Conservation (phyloP, 2,888 invertebrate genomes). For the Ormyrus labotus region DNA sequence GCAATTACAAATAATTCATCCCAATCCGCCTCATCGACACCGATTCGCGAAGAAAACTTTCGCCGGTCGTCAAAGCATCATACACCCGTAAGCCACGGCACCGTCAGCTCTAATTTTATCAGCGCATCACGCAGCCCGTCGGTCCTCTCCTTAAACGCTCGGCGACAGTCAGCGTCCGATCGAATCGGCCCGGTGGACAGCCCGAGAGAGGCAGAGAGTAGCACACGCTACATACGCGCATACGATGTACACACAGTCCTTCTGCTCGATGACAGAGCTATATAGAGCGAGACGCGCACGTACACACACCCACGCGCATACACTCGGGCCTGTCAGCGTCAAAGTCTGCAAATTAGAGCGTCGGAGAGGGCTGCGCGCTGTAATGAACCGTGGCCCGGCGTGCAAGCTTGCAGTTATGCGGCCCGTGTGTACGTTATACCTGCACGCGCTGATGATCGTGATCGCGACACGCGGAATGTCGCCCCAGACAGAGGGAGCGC, state of each 20-base stretch:
- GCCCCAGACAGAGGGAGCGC: too few species aligned
- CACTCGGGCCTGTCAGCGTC: constrained; percentile 47
- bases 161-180: constrained; percentile 29
- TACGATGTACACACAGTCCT: background rate
- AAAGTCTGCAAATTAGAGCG: constrained; percentile 54
- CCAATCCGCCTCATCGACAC: too few species aligned
- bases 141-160: constrained; percentile 33
- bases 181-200: background rate
- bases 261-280: background rate
- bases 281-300: background rate
- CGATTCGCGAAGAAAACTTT: too few species aligned
- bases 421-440: background rate
- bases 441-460: background rate
- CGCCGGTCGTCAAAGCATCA: too few species aligned
- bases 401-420: constrained; percentile 50
- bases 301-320: background rate
- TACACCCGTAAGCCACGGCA: too few species aligned
- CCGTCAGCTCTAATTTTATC: background rate
- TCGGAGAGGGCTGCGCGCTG: background rate
- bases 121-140: constrained; percentile 7
- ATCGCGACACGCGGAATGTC: background rate
- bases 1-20: too few species aligned
- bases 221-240: background rate
- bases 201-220: background rate
- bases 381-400: constrained; percentile 35